These are phyloP conservation scores for Pipistrellus kuhlii DNA, from an alignment of 2,797 vertebrate genomes.

Conservation along the genomic window DNA sequence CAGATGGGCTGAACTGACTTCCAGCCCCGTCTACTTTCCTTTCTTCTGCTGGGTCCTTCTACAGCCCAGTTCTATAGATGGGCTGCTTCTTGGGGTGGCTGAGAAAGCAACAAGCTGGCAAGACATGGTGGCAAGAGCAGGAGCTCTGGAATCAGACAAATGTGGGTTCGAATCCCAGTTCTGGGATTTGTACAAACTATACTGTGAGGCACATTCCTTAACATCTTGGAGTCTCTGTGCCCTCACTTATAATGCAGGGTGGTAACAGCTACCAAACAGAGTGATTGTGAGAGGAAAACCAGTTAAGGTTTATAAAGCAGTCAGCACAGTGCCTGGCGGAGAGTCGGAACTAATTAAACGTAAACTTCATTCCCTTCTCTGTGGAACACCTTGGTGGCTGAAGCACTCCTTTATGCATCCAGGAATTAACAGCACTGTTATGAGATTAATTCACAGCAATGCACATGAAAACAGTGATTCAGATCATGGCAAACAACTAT, in stretches of 20 bases:
- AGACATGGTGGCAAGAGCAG: background rate
- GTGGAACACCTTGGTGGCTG: conserved; percentile 53
- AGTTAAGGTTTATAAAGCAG: conserved; percentile 24
- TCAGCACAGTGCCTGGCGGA: conserved; percentile 50
- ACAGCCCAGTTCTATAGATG: background rate
- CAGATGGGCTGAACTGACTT: fast-evolving
- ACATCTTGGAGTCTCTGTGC: background rate
- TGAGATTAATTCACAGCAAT: conserved; percentile 80
- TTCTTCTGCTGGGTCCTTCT: background rate
- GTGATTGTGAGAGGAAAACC: conserved; percentile 38
- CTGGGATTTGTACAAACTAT: background rate
- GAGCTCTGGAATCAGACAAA: background rate
- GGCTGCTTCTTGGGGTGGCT: background rate
- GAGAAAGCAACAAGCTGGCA: background rate
- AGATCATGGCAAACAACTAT: conserved; percentile 73
- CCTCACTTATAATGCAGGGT: conserved; percentile 46
- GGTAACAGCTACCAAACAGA: conserved; percentile 12
- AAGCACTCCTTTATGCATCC: conserved; percentile 69
- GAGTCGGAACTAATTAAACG: conserved; percentile 58
- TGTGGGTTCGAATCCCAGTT: background rate
- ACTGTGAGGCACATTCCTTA: background rate
- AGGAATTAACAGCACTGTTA: conserved; percentile 81
- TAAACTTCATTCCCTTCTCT: conserved; percentile 56
- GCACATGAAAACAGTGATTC: conserved; percentile 83
- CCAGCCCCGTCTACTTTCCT: background rate